Evolutionary conservation across 2,797 vertebrate species (phyloP).

Genomic region (Sandelia bainsii): DNA sequence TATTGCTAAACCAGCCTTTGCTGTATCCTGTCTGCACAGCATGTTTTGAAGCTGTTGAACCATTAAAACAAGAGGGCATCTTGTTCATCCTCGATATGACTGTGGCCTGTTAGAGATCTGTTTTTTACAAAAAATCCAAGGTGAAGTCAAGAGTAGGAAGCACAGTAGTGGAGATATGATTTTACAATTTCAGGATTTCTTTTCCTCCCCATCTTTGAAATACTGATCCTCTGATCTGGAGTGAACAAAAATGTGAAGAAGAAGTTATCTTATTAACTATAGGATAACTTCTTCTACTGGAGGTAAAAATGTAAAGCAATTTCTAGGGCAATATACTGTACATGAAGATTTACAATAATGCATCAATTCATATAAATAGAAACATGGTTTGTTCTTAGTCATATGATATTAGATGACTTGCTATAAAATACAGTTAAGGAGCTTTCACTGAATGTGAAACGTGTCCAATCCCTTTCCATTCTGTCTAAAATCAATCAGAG

Average conservation of each 20-base stretch:
- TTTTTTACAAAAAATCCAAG: slow-evolving; percentile 6
- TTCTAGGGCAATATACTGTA: background rate
- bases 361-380: slow-evolving; percentile 9
- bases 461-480: slow-evolving; percentile 24
- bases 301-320: slow-evolving; percentile 22
- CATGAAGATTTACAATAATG: slow-evolving; percentile 20
- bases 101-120: background rate
- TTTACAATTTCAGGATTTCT: slow-evolving; percentile 1
- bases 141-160: background rate
- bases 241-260: slow-evolving; percentile 13
- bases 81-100: background rate
- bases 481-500: slow-evolving; percentile 48
- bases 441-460: slow-evolving; percentile 29
- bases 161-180: background rate
- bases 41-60: slow-evolving; percentile 5
- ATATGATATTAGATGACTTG: slow-evolving; percentile 22
- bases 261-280: no score
- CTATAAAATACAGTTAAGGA: slow-evolving; percentile 33
- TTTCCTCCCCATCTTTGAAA: slow-evolving; percentile 23
- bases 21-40: background rate
- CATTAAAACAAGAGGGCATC: slow-evolving; percentile 5
- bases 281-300: no score
- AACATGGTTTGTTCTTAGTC: slow-evolving; percentile 8
- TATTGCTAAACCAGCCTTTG: background rate
- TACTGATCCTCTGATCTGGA: slow-evolving; percentile 14